Percentiles rank a stretch among this genome's conserved stretches.
Conservation (phyloP, 1,140 invertebrate species). For the Coelopa frigida region DNA sequence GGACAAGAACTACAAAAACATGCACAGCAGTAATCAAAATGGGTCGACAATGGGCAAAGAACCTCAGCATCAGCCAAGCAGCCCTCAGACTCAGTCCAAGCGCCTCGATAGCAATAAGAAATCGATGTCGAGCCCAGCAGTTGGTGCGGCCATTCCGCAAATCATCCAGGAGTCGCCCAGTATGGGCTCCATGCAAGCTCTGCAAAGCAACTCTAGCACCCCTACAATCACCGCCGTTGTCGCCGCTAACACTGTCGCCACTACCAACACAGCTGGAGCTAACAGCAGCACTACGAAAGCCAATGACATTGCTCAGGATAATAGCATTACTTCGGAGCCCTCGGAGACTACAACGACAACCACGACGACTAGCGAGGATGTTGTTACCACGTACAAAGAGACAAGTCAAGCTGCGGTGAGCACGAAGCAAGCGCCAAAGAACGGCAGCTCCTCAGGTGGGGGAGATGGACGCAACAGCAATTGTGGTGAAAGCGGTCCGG, state of each 20-base stretch:
- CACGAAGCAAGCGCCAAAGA: constrained; percentile 5
- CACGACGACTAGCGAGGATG: constrained; percentile 40
- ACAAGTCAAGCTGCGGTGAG: constrained; percentile 24
- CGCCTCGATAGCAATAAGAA: constrained; percentile 39
- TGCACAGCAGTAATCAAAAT: constrained; percentile 9
- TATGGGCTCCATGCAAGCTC: constrained; percentile 34
- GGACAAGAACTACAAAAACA: constrained; percentile 27
- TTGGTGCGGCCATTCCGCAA: constrained; percentile 24
- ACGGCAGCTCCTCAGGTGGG: neutral
- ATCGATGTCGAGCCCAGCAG: constrained; percentile 41
- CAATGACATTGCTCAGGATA: constrained; percentile 36
- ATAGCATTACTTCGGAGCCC: constrained; percentile 42
- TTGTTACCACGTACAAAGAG: constrained; percentile 42
- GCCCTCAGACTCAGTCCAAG: constrained; percentile 31
- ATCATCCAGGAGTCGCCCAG: constrained; percentile 39
- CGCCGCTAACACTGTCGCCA: constrained; percentile 12
- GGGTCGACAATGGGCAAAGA: constrained; percentile 16
- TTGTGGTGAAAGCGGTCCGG: neutral
- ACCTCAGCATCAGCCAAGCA: constrained; percentile 27
- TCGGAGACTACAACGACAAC: constrained; percentile 43
- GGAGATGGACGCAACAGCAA: neutral
- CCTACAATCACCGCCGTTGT: constrained; percentile 16
- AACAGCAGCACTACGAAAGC: constrained; percentile 18
- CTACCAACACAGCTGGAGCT: constrained; percentile 9
- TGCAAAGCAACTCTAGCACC: constrained; percentile 15